Base-by-base conservation (phyloP, 1,140 invertebrate species). In the Liolophura sinensis region DNA sequence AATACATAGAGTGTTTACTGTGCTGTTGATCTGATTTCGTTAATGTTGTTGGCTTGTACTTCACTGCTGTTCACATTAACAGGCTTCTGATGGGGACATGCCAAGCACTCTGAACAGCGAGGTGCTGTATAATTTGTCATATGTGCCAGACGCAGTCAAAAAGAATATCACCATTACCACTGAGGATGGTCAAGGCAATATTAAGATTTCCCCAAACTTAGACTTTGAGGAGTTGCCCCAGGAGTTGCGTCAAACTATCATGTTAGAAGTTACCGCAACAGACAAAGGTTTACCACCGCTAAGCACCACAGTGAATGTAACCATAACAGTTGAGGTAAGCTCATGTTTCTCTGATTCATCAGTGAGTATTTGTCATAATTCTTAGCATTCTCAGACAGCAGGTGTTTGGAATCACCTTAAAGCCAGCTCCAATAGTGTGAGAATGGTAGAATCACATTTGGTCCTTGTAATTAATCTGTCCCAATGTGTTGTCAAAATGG, bases 11-110 rank as follows among this genome's bases (percentile, higher is more conserved):
- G 31, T 40, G 31, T 40, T 40, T 40, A 40, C 31, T 40, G 31
- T 40, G 31, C 31, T 40, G 31, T 40, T 9, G 9, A 40, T 5
- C 9, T 9, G 3, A 40, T 40, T 3, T 40, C 3, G 9, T 40
- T 40, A 9, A 40, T 40, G 9, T 5, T 9, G 31, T 9, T 9
- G 9, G 3, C 31, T 9, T 40, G 9, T 40, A 40, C 31, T 5
- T 40, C 31, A 40, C 31, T 40, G 3, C 7, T 3, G 51, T 12
- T 3, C 27, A 27, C 47, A 25, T 60, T 57, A 62, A 58, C 62
- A 82, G 72, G 93, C 78, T 40, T 58, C 65, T 22, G 78, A 80
- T 56, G 66, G 72, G 47, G 78, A 80, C 55, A 47, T 74, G 51
- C 54, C 64, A 0, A 64, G 57, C 16, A 78, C 74, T 12, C 46